These are phyloP conservation scores for Psix sp. DNA, from an alignment of 1,140 invertebrate genomes.

Conservation along the genomic window DNA sequence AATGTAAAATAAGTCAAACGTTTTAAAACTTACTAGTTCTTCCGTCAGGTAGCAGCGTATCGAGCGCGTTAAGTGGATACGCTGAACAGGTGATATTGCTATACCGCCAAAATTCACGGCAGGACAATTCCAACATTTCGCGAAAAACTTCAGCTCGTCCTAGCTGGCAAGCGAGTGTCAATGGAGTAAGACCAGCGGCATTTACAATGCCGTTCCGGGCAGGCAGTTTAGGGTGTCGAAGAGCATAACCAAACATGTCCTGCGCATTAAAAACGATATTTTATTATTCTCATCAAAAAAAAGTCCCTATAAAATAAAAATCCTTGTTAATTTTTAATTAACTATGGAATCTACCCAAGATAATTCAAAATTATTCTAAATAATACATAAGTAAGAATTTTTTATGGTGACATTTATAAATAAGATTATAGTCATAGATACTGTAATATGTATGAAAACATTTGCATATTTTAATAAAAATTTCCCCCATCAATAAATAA, in stretches of 20 bases:
- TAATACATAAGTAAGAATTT: too few species aligned
- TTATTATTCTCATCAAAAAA: constrained; percentile 18
- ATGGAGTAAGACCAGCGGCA: constrained; percentile 92
- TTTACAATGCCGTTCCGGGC: constrained; percentile 94
- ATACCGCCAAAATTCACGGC: constrained; percentile 98
- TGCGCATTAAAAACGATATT: constrained; percentile 70
- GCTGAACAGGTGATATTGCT: constrained; percentile 99
- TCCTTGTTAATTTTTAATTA: too few species aligned
- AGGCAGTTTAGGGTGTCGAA: constrained; percentile 93
- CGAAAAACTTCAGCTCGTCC: constrained; percentile 96
- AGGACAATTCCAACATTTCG: constrained; percentile 97
- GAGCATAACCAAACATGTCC: constrained; percentile 99
- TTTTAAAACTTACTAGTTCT: constrained; percentile 88
- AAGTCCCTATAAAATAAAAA: too few species aligned
- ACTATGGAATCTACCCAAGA: too few species aligned
- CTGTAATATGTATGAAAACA: too few species aligned
- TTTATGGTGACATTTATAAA: too few species aligned
- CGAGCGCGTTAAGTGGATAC: constrained; percentile 96
- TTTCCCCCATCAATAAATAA: too few species aligned
- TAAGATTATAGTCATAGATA: too few species aligned
- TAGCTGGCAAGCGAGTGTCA: constrained; percentile 96
- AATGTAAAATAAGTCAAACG: too few species aligned
- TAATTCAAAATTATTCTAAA: too few species aligned
- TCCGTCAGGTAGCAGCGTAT: constrained; percentile 95
- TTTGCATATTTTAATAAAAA: too few species aligned